Percentiles rank a stretch among this genome's conserved stretches.
phyloP scores from a whole-genome alignment of 2,888 invertebrate genomes.

The Ophion ellenae region DNA sequence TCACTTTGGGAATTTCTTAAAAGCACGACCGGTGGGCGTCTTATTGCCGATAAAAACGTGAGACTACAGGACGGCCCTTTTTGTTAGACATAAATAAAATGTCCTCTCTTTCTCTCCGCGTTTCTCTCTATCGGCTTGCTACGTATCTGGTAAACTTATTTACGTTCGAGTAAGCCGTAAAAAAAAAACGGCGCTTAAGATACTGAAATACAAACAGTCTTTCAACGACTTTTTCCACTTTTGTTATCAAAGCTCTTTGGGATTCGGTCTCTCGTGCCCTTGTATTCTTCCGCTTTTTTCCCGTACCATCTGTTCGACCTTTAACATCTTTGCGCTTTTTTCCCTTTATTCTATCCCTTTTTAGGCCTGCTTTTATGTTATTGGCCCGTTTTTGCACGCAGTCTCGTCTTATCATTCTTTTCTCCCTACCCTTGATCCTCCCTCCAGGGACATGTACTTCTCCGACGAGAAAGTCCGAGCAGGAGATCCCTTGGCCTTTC shows the following conservation, averaged over 20 bases:
- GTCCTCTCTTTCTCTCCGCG: not conserved
- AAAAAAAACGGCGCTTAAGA: conserved; percentile 53
- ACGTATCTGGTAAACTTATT: conserved; percentile 75
- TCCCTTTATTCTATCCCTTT: conserved; percentile 13
- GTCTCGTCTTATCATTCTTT: conserved; percentile 29
- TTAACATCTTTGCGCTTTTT: conserved; percentile 5
- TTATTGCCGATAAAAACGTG: not conserved
- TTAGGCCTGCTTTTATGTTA: conserved; percentile 5
- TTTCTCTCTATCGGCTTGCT: not conserved
- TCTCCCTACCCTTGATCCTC: conserved; percentile 38
- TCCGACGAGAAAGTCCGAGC: not conserved
- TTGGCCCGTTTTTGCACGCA: conserved; percentile 18
- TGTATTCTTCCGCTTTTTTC: conserved; percentile 10
- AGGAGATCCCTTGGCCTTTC: conserved; percentile 53
- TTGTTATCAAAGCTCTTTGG: conserved; percentile 43
- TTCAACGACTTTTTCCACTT: conserved; percentile 28
- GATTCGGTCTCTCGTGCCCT: conserved; percentile 20
- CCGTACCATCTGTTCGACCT: conserved; percentile 8
- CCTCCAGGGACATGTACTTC: conserved; percentile 60
- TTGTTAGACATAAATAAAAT: not conserved
- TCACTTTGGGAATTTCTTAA: conserved; percentile 41
- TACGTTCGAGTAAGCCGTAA: conserved; percentile 76
- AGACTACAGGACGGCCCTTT: conserved; percentile 5
- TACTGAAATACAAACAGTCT: conserved; percentile 56
- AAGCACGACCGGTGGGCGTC: conserved; percentile 1